A percentile compares a stretch with the other conserved stretches of the same genome.
phyloP scores from a whole-genome alignment of 2,797 vertebrate genomes.

The Carapus acus region DNA sequence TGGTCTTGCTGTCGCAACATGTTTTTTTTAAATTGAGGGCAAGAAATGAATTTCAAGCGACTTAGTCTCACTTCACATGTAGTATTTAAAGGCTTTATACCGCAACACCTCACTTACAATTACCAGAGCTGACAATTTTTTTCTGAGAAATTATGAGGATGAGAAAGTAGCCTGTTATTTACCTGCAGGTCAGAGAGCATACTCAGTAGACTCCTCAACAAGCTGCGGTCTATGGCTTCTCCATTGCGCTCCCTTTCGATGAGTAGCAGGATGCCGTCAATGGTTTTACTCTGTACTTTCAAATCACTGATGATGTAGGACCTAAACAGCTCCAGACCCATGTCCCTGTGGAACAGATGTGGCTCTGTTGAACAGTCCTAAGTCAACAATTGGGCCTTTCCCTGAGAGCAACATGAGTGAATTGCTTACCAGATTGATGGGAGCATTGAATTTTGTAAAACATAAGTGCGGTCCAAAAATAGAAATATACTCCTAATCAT shows the following conservation, averaged over 20 bases:
- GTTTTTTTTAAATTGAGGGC: neutral
- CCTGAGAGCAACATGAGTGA: neutral
- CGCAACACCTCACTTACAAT: neutral
- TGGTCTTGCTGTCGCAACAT: too few relatives aligned
- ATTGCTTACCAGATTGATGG: constrained; percentile 96
- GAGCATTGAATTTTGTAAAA: constrained; percentile 99
- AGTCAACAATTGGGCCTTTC: neutral
- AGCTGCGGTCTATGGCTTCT: constrained; percentile 92
- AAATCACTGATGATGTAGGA: constrained; percentile 98
- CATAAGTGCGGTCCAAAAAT: constrained; percentile 98
- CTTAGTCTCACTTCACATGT: neutral
- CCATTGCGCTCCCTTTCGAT: constrained; percentile 94
- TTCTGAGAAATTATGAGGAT: neutral
- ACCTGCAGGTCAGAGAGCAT: constrained; percentile 99
- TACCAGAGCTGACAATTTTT: neutral
- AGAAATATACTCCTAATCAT: constrained; percentile 99
- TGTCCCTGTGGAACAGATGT: constrained; percentile 81
- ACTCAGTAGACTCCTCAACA: constrained; percentile 93
- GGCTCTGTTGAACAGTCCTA: constrained; percentile 11
- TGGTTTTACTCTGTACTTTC: constrained; percentile 98
- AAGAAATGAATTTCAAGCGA: constrained; percentile 2
- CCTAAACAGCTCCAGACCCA: constrained; percentile 98
- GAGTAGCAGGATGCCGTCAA: constrained; percentile 93
- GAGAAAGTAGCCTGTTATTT: neutral
- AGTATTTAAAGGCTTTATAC: neutral